Evolutionary conservation across 2,888 invertebrate genomes (phyloP).

Genomic region (Ophonus ardosiacus): DNA sequence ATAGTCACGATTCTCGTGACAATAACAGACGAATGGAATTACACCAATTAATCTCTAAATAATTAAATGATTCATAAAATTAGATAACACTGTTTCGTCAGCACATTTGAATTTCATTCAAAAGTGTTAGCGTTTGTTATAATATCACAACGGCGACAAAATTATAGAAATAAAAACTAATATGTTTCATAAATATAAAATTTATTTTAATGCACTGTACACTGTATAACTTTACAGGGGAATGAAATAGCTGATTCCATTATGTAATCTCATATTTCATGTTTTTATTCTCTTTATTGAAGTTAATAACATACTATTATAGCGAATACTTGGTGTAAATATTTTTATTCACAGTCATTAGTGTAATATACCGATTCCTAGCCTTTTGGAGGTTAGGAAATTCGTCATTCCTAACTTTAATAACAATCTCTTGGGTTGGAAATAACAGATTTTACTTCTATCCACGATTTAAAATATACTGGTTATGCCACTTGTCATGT

Average conservation of each 20-base stretch:
- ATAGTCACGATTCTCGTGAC: constrained; percentile 55
- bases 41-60: constrained; percentile 48
- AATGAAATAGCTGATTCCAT: constrained; percentile 1
- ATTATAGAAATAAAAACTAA: constrained; percentile 12
- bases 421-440: too few species aligned
- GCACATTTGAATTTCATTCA: constrained; percentile 28
- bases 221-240: not conserved
- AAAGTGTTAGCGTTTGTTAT: not conserved
- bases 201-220: not conserved
- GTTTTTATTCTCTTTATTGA: not conserved
- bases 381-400: too few species aligned
- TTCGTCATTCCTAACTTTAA: too few species aligned
- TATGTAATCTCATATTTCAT: not conserved
- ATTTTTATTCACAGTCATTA: not conserved
- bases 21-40: constrained; percentile 46
- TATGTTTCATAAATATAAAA: not conserved
- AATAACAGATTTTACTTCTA: too few species aligned
- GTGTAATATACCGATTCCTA: too few species aligned
- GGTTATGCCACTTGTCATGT: too few species aligned
- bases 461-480: too few species aligned
- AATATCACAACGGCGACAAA: not conserved
- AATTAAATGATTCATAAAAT: constrained; percentile 49
- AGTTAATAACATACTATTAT: not conserved
- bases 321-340: not conserved
- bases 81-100: constrained; percentile 35